These are phyloP conservation scores for Xiphophorus birchmanni DNA, from an alignment of 2,797 vertebrate species.

Conservation along the genomic window DNA sequence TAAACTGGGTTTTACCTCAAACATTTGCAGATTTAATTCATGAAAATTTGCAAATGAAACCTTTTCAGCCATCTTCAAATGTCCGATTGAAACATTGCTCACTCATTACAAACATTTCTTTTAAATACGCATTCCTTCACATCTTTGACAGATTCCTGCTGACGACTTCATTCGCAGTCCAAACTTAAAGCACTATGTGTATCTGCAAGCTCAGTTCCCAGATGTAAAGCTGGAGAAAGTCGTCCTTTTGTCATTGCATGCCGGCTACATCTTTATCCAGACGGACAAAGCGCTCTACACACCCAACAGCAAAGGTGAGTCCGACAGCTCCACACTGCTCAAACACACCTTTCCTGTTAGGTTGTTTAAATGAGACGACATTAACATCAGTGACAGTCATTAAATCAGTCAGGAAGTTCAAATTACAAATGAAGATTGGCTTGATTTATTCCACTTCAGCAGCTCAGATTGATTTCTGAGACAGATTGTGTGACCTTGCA, in stretches of 20 bases:
- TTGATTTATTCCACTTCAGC: not conserved
- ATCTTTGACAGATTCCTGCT: constrained; percentile 50
- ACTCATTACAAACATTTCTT: not conserved
- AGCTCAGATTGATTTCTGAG: not conserved
- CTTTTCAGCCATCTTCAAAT: not conserved
- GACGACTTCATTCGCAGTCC: not conserved
- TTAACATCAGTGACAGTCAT: not conserved
- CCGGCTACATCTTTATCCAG: constrained; percentile 80
- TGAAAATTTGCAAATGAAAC: not conserved
- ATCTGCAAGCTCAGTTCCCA: constrained; percentile 65
- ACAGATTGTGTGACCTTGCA: not conserved
- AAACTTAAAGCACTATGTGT: constrained; percentile 69
- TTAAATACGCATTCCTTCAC: not conserved
- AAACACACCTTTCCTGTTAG: not conserved
- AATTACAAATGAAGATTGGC: no score
- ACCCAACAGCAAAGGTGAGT: constrained; percentile 75
- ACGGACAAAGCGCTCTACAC: constrained; percentile 87
- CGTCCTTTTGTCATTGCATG: constrained; percentile 80
- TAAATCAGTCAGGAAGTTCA: not conserved
- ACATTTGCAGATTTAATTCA: not conserved
- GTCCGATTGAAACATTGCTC: not conserved
- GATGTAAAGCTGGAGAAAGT: constrained; percentile 72
- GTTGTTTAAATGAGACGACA: not conserved
- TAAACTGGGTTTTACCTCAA: not conserved
- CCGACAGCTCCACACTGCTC: not conserved